Base-by-base conservation (phyloP, 2,797 vertebrate species). In the Delichon dasypus region DNA sequence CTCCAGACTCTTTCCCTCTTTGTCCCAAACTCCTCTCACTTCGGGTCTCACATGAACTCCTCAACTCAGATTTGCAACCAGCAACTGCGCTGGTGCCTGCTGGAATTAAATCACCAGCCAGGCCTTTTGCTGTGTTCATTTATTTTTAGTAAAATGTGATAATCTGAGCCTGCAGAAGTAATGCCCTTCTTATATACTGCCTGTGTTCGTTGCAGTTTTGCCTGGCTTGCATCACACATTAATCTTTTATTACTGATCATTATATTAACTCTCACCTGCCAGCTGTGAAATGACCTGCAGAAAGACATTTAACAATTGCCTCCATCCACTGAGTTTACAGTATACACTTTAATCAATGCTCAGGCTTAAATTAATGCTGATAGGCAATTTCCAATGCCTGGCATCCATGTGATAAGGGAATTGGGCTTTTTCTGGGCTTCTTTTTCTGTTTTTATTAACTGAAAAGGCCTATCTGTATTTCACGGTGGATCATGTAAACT, bases 331-430 rank as follows among this genome's bases (percentile, higher is more conserved):
- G 92, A 81, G 87, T 92, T 96, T 97, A 96, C 86, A 81, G 84
- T 91, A 90, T 81, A 92, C 89, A 89, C 91, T 97, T 96, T 96
- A 97, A 96, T 97, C 96, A 95, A 91, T 95, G 94, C 76, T 70
- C 58, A 90, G 93, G 96, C 94, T 97, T 97, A 97, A 96, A 97
- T 95, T 94, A 97, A 96, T 97, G 96, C 95, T 97, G 95, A 97
- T 97, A 96, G 95, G 95, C 96, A 90, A 95, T 96, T 97, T 94
- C 95, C 92, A 94, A 90, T 95, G 90, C 64, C 97, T 97, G 96
- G 93, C 87, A 85, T 92, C 72, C 91, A 27, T 61, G 88, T 23
- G 94, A 97, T 97, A 97, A 97, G 94, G 95, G 95, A 91, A 80
- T 94, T 96, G 94, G 92, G 75, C 85, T 93, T 95, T 91, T 91